Evolutionary conservation across 2,113 vertebrate genomes (phyloP), one percentile per base, ranked within the genome.

Genomic region (Alexandromys fortis): DNA sequence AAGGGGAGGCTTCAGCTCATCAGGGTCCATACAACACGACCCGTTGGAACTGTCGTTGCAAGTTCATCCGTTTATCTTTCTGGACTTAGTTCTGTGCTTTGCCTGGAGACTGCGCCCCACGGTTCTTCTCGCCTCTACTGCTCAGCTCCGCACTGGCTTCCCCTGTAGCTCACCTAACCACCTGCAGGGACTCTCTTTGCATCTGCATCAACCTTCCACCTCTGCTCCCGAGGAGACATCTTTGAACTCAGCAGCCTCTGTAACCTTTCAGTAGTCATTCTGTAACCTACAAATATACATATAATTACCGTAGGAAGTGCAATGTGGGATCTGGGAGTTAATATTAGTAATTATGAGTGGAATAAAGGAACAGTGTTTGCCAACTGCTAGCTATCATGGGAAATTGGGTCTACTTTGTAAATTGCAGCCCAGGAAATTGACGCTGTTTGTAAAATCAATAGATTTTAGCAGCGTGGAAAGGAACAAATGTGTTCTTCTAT

Each of bases 331-430:
- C 86, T 38, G 35, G 70, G 68, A 88, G 49, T 88, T 88, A 88
- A 88, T 88, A 73, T 73, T 68, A 87, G 85, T 87, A 35, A 87
- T 87, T 87, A 73, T 55, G 86, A 88, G 17, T 42, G 47, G 67
- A 73, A 38, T 88, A 72, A 73, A 88, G 55, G 68, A 58, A 88
- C 68, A 19, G 21, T 87, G 86, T 58, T 87, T 88, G 35, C 68
- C 68, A 55, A 72, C 65, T 55, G 24, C 4, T 55, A 58, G 68
- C 68, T 70, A 73, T 26, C 68, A 58, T 38, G 45, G 68, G 86
- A 88, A 73, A 73, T 28, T 52, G 67, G 68, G 65, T 55, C 47
- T 87, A 10, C 67, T 52, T 72, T 87, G 45, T 87, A 87, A 87
- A 72, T 72, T 87, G 47, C 47, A 72, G 33, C 86, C 68, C 24